Conservation (phyloP, 2,888 invertebrate genomes). For the Zelleria hepariella region DNA sequence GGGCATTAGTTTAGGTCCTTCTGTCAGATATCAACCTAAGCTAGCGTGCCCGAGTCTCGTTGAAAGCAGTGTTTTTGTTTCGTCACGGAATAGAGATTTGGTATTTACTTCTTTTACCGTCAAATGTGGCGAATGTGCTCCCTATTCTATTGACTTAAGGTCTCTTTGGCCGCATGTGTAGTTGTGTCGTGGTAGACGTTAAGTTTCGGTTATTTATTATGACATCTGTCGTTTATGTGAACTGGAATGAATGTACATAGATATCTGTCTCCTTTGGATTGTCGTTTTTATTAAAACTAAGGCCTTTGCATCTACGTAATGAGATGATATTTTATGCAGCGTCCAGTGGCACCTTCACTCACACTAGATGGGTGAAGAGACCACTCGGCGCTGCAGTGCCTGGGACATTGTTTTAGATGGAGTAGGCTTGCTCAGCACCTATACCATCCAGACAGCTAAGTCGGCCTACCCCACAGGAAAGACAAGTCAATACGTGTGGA, state of each 20-base stretch:
- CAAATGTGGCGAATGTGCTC: neutral
- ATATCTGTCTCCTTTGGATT: neutral
- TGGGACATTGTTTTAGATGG: too few relatives aligned
- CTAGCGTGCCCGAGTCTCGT: slow-evolving; percentile 9
- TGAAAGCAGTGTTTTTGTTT: slow-evolving; percentile 9
- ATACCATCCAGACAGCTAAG: too few relatives aligned
- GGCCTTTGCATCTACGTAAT: too few relatives aligned
- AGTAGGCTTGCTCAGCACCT: too few relatives aligned
- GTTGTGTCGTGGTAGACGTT: slow-evolving; percentile 1
- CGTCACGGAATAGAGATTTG: slow-evolving; percentile 7
- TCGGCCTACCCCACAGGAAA: too few relatives aligned
- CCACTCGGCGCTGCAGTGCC: too few relatives aligned
- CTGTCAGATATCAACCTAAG: neutral
- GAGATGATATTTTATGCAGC: neutral
- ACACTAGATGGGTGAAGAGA: too few relatives aligned
- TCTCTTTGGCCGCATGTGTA: neutral
- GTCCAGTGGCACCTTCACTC: too few relatives aligned
- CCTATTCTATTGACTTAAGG: neutral
- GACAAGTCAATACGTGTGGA: too few relatives aligned
- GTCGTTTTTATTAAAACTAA: too few relatives aligned
- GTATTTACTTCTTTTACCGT: neutral
- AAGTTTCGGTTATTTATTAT: slow-evolving; percentile 9
- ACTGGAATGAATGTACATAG: too few relatives aligned
- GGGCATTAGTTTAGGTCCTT: too few relatives aligned
- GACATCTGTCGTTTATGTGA: neutral